Evolutionary conservation across 2,113 vertebrate genomes (phyloP).

Genomic region (Tautogolabrus adspersus): DNA sequence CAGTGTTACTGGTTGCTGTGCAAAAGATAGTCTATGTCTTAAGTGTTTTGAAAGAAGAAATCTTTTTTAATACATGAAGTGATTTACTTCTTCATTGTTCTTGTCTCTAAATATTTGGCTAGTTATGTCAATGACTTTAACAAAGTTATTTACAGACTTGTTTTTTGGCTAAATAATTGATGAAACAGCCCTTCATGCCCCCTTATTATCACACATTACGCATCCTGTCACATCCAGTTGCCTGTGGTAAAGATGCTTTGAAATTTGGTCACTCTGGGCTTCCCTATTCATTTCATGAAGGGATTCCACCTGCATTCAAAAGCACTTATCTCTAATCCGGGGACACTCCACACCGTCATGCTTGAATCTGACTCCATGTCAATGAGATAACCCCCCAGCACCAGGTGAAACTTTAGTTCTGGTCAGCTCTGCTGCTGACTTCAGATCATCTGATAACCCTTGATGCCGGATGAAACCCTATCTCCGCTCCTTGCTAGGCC

Average conservation of each 20-base stretch:
- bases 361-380: conserved; percentile 28
- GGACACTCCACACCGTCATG: conserved; percentile 28
- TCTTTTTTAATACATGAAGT: too few relatives aligned
- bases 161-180: too few relatives aligned
- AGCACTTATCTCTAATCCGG: conserved; percentile 20
- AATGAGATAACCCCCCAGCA: background rate
- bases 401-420: conserved; percentile 40
- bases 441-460: conserved; percentile 51
- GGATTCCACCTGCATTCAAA: conserved; percentile 28
- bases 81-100: too few relatives aligned
- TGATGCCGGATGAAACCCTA: conserved; percentile 57
- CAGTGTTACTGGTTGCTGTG: too few relatives aligned
- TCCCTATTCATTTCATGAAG: conserved; percentile 11
- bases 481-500: background rate
- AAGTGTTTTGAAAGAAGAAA: too few relatives aligned
- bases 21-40: too few relatives aligned
- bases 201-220: too few relatives aligned
- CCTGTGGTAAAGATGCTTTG: background rate
- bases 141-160: too few relatives aligned
- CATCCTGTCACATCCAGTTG: too few relatives aligned
- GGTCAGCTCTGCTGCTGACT: conserved; percentile 32
- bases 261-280: background rate
- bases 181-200: too few relatives aligned
- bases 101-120: too few relatives aligned
- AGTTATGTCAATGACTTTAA: too few relatives aligned